Base-by-base conservation (phyloP, 2,113 vertebrate genomes). In the Xenus cinereus region DNA sequence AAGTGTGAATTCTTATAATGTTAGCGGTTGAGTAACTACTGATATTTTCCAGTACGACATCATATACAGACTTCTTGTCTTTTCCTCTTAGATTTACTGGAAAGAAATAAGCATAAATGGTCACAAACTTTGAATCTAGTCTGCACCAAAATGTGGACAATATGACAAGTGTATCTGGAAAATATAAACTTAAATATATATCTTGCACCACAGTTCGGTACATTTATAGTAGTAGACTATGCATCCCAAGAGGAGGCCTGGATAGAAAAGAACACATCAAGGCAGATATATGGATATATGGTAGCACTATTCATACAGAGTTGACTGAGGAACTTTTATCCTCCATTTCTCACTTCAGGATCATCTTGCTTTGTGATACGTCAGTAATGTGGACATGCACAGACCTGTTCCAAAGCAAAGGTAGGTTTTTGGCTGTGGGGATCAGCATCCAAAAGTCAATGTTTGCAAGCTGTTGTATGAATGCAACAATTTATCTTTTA, bases 251-350 rank as follows among this genome's bases (percentile, higher is more conserved):
- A 80, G 15, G 32, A 92, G 5, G 7, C 22, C 26, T 54, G 33
- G 41, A 26, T 7, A 82, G 45, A 82, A 87, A 78, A 84, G 14
- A 35, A 13, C 15, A 59, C 6, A 2, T 71, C 6, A 33, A 59
- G 16, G 19, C 6, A 81, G 28, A 39, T 35, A 56, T 18, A 6
- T 37, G 19, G 16, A 18, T 67, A 19, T 66, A 30, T 53, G 9
- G 28, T 45, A 59, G 8, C 1, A 5, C 2, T 78, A 5, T n/a
- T 54, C 14, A 85, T 1, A 0, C 22, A 66, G 16, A 84, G 3
- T 14, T 54, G 23, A 62, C 4, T 15, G 26, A 90, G 7, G 9
- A 82, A 46, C 8, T 43, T 74, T 59, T 22, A 4, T 57, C 37
- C 14, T 59, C 9, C 7, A 3, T 45, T 89, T 66, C 6, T 66